These are phyloP conservation scores for Oscheius sp. DNA, from an alignment of 2,888 invertebrate species.

Conservation along the genomic window DNA sequence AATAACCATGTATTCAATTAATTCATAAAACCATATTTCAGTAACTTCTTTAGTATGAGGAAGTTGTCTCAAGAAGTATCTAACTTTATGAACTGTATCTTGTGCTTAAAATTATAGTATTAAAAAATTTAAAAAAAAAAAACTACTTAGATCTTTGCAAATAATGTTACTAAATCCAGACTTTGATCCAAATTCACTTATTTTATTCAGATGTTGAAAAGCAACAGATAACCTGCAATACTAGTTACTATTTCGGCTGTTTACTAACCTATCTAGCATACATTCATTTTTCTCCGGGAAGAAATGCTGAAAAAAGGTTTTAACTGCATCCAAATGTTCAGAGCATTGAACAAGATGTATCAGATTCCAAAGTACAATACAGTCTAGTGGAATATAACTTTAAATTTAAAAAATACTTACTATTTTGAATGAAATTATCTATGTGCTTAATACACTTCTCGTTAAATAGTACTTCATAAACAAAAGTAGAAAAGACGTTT, in stretches of 20 bases:
- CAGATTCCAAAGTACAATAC: background rate
- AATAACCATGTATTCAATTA: background rate
- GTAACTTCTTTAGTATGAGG: background rate
- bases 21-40: constrained; percentile 3
- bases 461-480: constrained; percentile 4
- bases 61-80: constrained; percentile 2
- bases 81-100: background rate
- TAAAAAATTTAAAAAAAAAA: background rate
- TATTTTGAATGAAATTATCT: background rate
- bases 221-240: background rate
- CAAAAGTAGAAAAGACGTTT: background rate
- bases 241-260: background rate
- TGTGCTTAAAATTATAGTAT: background rate
- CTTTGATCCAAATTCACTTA: background rate
- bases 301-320: constrained; percentile 8
- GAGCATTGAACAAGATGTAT: background rate
- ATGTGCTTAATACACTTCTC: background rate
- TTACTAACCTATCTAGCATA: background rate
- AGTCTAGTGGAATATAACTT: background rate
- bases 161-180: background rate
- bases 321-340: background rate
- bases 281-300: background rate
- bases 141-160: background rate
- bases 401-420: background rate
- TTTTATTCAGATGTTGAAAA: background rate